Evolutionary conservation across 2,888 invertebrate species (phyloP).

Genomic region (Cyrtodaria siliqua): DNA sequence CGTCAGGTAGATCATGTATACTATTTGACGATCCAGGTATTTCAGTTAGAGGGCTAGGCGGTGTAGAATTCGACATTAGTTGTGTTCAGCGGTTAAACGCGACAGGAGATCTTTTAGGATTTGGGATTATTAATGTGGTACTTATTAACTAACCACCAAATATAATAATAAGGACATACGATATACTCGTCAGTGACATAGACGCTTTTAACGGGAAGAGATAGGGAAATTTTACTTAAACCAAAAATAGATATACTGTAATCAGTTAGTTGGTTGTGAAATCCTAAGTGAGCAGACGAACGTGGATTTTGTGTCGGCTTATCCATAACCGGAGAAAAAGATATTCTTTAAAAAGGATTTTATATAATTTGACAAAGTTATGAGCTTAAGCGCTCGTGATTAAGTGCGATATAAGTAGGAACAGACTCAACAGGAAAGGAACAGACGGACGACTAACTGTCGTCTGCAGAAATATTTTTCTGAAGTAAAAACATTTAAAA

Average conservation of each 20-base stretch:
- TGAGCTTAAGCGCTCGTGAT: too few relatives aligned
- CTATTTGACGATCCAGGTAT: slow-evolving; percentile 1
- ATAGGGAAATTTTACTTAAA: slow-evolving; percentile 20
- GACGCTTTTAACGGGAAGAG: background rate
- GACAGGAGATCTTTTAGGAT: background rate
- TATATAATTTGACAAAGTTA: too few relatives aligned
- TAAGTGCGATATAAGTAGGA: too few relatives aligned
- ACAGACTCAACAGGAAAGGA: background rate
- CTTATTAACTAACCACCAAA: too few relatives aligned
- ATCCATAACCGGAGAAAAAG: too few relatives aligned
- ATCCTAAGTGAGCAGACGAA: too few relatives aligned
- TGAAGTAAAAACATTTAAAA: too few relatives aligned
- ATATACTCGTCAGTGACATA: background rate
- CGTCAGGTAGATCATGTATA: background rate
- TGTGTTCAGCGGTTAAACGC: background rate
- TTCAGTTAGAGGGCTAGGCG: background rate
- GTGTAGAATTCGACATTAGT: too few relatives aligned
- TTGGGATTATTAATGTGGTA: background rate
- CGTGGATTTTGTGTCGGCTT: too few relatives aligned
- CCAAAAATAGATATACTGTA: slow-evolving; percentile 25
- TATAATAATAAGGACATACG: too few relatives aligned
- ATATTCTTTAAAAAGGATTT: too few relatives aligned
- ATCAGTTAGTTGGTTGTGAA: too few relatives aligned
- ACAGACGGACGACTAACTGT: background rate
- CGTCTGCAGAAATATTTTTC: background rate